Evolutionary conservation across 1,140 invertebrate genomes (phyloP).

Genomic region (Coboldia fuscipes): DNA sequence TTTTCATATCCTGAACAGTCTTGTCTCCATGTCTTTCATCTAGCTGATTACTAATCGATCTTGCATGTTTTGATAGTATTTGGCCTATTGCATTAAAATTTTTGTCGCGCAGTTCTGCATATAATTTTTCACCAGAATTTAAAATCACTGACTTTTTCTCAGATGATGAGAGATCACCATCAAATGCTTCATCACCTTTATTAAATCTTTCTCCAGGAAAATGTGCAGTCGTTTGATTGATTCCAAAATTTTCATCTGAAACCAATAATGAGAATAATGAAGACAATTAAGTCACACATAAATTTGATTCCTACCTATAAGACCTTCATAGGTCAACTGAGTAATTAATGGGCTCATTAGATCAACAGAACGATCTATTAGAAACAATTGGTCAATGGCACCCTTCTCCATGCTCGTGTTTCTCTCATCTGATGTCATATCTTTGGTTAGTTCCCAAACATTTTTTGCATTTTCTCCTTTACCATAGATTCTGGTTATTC

Average conservation of each 20-base stretch:
- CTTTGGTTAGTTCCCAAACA: slow-evolving; percentile 70
- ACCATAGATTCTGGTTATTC: slow-evolving; percentile 72
- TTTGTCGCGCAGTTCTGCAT: slow-evolving; percentile 74
- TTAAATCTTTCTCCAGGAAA: slow-evolving; percentile 71
- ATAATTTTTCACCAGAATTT: slow-evolving; percentile 79
- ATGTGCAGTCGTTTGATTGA: slow-evolving; percentile 44
- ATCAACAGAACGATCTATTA: slow-evolving; percentile 79
- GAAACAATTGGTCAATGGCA: slow-evolving; percentile 67
- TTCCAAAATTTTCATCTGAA: slow-evolving; percentile 36
- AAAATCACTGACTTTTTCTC: slow-evolving; percentile 69
- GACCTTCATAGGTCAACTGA: slow-evolving; percentile 91
- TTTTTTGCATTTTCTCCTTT: slow-evolving; percentile 74
- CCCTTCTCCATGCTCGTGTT: slow-evolving; percentile 24
- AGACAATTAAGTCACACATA: slow-evolving; percentile 9
- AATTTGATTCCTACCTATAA: slow-evolving; percentile 81
- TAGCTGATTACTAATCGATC: slow-evolving; percentile 63
- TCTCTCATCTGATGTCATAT: slow-evolving; percentile 50
- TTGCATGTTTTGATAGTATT: slow-evolving; percentile 69
- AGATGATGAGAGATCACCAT: slow-evolving; percentile 26
- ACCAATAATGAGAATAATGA: slow-evolving; percentile 7
- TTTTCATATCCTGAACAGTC: slow-evolving; percentile 81
- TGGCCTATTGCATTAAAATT: slow-evolving; percentile 84
- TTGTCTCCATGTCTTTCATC: slow-evolving; percentile 71
- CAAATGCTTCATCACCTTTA: slow-evolving; percentile 32
- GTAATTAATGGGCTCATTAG: slow-evolving; percentile 79